Evolutionary conservation across 2,888 invertebrate species (phyloP).

Genomic region (Machimus atricapillus): DNA sequence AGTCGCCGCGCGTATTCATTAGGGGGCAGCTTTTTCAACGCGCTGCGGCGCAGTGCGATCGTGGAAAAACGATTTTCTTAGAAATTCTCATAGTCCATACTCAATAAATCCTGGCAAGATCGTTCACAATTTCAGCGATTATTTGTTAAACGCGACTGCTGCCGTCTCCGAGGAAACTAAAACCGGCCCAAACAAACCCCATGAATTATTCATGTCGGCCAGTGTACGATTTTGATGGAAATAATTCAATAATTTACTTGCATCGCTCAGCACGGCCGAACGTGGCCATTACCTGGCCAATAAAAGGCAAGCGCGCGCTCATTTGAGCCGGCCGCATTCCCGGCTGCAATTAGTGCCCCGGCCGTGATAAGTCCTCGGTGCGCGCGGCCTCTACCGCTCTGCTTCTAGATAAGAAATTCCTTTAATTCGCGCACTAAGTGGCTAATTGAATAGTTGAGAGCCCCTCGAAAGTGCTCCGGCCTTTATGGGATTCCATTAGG

Average conservation of each 20-base stretch:
- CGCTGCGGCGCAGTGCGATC: background rate
- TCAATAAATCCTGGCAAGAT: constrained; percentile 13
- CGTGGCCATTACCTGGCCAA: background rate
- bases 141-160: constrained; percentile 15
- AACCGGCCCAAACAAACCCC: constrained; percentile 16
- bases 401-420: constrained; percentile 19
- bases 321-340: constrained; percentile 4
- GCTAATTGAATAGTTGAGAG: constrained; percentile 25
- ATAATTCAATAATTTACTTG: constrained; percentile 35
- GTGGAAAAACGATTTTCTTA: constrained; percentile 22
- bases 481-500: constrained; percentile 27
- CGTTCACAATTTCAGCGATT: constrained; percentile 18
- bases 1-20: background rate
- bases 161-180: background rate
- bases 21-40: constrained; percentile 5
- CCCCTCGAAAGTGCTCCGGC: background rate
- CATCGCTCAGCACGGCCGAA: background rate
- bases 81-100: constrained; percentile 24
- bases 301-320: constrained; percentile 18
- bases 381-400: background rate
- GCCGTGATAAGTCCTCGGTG: background rate
- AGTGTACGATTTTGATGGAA: constrained; percentile 20
- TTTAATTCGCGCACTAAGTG: constrained; percentile 30
- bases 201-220: constrained; percentile 27
- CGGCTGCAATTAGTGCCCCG: background rate